Evolutionary conservation across 1,140 invertebrate genomes (phyloP).

Genomic region (Drosophila parvula): DNA sequence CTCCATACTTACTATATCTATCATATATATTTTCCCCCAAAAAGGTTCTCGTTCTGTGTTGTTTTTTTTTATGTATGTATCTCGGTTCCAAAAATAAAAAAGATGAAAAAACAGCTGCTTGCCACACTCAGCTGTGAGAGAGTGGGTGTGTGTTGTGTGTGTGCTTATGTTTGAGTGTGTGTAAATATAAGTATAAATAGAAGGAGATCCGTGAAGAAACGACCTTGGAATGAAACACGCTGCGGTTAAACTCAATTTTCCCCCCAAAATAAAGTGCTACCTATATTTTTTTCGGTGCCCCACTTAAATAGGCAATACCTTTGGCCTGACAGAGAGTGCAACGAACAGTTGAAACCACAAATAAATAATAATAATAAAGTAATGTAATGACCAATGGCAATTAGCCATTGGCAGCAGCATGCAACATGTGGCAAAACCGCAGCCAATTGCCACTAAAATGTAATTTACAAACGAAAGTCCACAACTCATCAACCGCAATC

Average conservation of each 20-base stretch:
- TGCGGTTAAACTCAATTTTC: conserved; percentile 19
- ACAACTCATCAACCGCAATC: conserved; percentile 25
- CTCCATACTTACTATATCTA: too few relatives aligned
- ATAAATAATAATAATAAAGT: conserved; percentile 10
- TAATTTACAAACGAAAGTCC: conserved; percentile 39
- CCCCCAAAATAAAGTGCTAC: conserved; percentile 2
- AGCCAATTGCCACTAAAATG: conserved; percentile 34
- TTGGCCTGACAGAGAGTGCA: conserved; percentile 10
- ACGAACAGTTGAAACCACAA: background rate
- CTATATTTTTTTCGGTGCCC: conserved; percentile 13
- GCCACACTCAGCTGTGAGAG: conserved; percentile 36
- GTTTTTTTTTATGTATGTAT: conserved; percentile 10
- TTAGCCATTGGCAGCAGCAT: conserved; percentile 33
- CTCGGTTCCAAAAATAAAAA: conserved; percentile 1
- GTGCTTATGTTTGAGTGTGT: background rate
- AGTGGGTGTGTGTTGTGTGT: background rate
- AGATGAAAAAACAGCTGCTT: conserved; percentile 60
- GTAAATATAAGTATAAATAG: conserved; percentile 24
- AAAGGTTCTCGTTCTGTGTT: background rate
- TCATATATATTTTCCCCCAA: background rate
- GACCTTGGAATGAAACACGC: conserved; percentile 62
- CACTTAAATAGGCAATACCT: conserved; percentile 42
- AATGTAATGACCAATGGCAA: conserved; percentile 26
- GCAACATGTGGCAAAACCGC: conserved; percentile 50
- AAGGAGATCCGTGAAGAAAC: conserved; percentile 35